Conservation (phyloP, 2,113 vertebrate species). For the Pionites leucogaster region DNA sequence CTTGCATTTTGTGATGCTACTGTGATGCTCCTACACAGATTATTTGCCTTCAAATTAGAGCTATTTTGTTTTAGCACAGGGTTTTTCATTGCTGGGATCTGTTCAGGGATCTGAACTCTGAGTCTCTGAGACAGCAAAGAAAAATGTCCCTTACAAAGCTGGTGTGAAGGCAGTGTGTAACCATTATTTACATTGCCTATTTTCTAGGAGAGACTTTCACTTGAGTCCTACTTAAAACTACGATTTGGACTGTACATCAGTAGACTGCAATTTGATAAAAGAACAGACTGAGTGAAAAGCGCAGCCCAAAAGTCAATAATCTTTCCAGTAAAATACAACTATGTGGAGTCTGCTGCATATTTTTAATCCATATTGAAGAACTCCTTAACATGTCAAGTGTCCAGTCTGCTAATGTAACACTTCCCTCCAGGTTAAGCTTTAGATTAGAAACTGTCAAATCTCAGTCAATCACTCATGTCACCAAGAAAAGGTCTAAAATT, state of each 20-base stretch:
- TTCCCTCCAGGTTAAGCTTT: not conserved
- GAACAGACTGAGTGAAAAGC: not conserved
- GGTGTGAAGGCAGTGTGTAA: not conserved
- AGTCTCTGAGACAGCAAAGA: not conserved
- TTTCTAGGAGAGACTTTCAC: not conserved
- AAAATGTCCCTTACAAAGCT: not conserved
- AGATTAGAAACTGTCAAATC: not conserved
- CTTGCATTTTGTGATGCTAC: not conserved
- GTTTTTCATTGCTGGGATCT: not conserved
- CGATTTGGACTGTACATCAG: not conserved
- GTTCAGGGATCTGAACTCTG: not conserved
- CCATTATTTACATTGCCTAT: not conserved
- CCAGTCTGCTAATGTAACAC: not conserved
- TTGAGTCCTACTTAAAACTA: not conserved
- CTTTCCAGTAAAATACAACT: not conserved
- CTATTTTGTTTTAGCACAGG: not conserved
- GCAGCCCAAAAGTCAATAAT: not conserved
- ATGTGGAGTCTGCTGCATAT: not conserved
- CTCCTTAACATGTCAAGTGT: not conserved
- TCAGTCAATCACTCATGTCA: not conserved
- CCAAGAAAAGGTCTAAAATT: not conserved
- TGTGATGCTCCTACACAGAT: not conserved
- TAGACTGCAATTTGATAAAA: not conserved
- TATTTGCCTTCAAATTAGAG: not conserved
- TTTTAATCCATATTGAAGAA: slow-evolving; percentile 1